Conservation (phyloP, 2,888 invertebrate genomes). For the Cephus pulcher region DNA sequence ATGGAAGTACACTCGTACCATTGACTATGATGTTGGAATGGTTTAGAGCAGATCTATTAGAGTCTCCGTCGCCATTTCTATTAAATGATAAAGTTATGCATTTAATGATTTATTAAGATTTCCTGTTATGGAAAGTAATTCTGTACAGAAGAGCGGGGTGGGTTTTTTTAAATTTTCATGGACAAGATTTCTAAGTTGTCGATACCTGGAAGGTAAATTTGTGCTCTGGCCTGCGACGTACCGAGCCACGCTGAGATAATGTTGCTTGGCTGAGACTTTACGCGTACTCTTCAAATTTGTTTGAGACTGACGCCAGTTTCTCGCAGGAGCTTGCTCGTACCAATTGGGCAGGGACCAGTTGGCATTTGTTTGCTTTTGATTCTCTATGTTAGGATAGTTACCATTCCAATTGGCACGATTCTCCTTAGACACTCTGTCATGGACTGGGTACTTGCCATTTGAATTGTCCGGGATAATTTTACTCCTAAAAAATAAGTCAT, state of each 20-base stretch:
- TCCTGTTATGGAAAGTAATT: not conserved
- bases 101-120: not conserved
- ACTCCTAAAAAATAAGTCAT: constrained; percentile 41
- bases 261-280: constrained; percentile 73
- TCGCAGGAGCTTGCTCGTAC: constrained; percentile 50
- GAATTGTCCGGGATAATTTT: constrained; percentile 53
- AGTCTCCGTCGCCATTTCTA: constrained; percentile 53
- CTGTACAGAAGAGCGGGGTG: not conserved
- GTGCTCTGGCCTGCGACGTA: constrained; percentile 79
- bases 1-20: constrained; percentile 37
- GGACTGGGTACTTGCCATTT: constrained; percentile 45
- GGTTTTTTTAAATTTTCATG: not conserved
- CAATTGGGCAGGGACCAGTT: constrained; percentile 58
- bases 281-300: constrained; percentile 59
- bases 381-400: constrained; percentile 58
- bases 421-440: constrained; percentile 65
- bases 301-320: constrained; percentile 46
- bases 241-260: constrained; percentile 82
- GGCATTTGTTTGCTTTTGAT: constrained; percentile 48
- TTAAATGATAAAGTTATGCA: constrained; percentile 15
- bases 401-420: constrained; percentile 68
- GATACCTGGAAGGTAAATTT: constrained; percentile 58
- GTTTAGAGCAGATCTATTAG: constrained; percentile 40
- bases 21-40: constrained; percentile 34
- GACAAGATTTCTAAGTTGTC: constrained; percentile 19